These are phyloP conservation scores for Argyrosomus japonicus DNA, from an alignment of 2,113 vertebrate species.

Conservation along the genomic window DNA sequence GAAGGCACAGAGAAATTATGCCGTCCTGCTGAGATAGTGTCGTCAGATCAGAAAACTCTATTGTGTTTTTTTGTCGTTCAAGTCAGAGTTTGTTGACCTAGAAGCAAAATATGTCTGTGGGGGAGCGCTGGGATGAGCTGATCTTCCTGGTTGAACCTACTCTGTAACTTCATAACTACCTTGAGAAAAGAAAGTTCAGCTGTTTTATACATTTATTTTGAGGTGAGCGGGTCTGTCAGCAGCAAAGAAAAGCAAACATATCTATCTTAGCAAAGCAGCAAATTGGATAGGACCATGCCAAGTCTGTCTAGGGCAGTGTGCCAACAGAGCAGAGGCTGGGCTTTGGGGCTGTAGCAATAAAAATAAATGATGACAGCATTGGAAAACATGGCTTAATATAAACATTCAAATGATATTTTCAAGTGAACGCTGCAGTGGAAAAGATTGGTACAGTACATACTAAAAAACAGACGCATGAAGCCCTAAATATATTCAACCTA, in stretches of 20 bases:
- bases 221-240: conserved; percentile 75
- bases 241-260: conserved; percentile 79
- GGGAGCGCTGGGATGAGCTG: not conserved
- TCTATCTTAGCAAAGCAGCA: conserved; percentile 82
- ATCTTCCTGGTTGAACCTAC: conserved; percentile 5
- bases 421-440: conserved; percentile 6
- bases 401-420: conserved; percentile 40
- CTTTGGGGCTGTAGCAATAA: conserved; percentile 52
- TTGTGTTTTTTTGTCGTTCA: not conserved
- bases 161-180: conserved; percentile 55
- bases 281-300: conserved; percentile 81
- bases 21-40: not conserved
- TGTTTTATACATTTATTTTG: conserved; percentile 78
- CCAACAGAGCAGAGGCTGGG: conserved; percentile 66
- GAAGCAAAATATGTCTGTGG: not conserved
- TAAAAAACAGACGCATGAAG: not conserved
- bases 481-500: not conserved
- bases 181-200: conserved; percentile 70
- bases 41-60: not conserved
- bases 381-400: conserved; percentile 37
- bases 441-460: not conserved
- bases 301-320: conserved; percentile 68
- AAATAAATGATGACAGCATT: conserved; percentile 62
- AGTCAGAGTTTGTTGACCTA: not conserved
- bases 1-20: not conserved